Base-by-base conservation (phyloP, 92 coral and sea anemone genomes). In the Epizoanthus rinbou region DNA sequence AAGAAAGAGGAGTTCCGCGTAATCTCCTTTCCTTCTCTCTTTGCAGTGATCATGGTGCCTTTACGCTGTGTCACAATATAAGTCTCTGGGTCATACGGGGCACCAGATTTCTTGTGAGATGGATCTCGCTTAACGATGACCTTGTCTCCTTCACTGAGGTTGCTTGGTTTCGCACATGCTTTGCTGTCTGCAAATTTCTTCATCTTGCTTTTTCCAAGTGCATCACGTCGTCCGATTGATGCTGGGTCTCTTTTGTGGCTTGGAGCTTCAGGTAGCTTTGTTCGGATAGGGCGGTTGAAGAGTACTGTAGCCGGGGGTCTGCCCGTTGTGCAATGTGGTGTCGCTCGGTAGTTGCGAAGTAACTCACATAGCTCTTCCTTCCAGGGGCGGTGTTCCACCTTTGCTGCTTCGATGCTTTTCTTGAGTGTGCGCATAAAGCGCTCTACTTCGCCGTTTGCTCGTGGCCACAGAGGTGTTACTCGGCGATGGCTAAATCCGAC, bases 361-460 rank as follows among this genome's bases (percentile, higher is more conserved):
- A n/a, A n/a, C n/a, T n/a, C n/a, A n/a, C n/a, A n/a, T n/a, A n/a
- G n/a, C n/a, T n/a, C n/a, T n/a, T n/a, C n/a, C n/a, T n/a, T n/a
- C n/a, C n/a, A n/a, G n/a, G n/a, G n/a, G n/a, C n/a, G n/a, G n/a
- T n/a, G n/a, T 35, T 82, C 81, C 5, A 23, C 70, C 50, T 80
- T 80, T 4, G 84, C 74, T 3, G 75, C 73, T 8, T 79, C 64
- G 73, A 64, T 41, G 28, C 57, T 22, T 14, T 79, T 79, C 74
- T 80, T 80, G 5, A 82, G 21, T 8, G 80, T 83, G 63, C 73
- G 72, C 80, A 83, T 64, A 50, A 83, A 83, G 43, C 86, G 72
- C 72, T 83, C 86, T 24, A 85, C 84, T 62, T 62, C 67, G 67
- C 67, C 67, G 67, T 62, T 62, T 62, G 67, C 67, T 62, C 67